Conservation (phyloP, 2,797 vertebrate genomes). For the Eleutherodactylus coqui region DNA sequence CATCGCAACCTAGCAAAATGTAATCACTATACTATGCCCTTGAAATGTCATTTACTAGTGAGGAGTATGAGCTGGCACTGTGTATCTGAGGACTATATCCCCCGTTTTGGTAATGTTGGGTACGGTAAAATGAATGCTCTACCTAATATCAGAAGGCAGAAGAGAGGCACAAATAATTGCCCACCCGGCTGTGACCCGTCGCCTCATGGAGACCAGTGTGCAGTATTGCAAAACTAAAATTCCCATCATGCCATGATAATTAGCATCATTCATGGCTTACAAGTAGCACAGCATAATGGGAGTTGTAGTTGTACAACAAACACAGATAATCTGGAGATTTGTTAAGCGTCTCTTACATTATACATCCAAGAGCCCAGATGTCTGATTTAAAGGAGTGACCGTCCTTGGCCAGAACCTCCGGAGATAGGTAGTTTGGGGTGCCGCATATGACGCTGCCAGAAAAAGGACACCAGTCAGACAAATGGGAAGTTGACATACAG, state of each 20-base stretch:
- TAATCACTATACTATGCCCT: not conserved
- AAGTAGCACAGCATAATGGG: no score
- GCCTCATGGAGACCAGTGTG: no score
- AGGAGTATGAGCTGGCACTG: not conserved
- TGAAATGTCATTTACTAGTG: not conserved
- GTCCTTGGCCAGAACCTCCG: slow-evolving; percentile 94
- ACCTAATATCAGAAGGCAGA: no score
- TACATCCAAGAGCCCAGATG: slow-evolving; percentile 96
- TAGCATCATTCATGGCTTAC: no score
- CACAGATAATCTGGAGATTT: no score
- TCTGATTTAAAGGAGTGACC: slow-evolving; percentile 95
- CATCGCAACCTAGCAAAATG: not conserved
- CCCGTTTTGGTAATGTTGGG: not conserved
- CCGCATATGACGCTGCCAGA: slow-evolving; percentile 92
- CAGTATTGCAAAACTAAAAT: no score
- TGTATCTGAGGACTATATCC: not conserved
- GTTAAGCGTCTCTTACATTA: slow-evolving; percentile 93
- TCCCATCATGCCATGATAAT: no score
- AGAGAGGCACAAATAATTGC: no score
- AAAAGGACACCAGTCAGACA: slow-evolving; percentile 4
- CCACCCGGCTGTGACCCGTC: no score
- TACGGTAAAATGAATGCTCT: no score
- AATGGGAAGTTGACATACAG: slow-evolving; percentile 61
- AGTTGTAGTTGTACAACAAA: no score
- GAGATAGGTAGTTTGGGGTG: slow-evolving; percentile 97